Base-by-base conservation (phyloP, 2,888 invertebrate genomes). In the Liopterus haemorrhoidalis region DNA sequence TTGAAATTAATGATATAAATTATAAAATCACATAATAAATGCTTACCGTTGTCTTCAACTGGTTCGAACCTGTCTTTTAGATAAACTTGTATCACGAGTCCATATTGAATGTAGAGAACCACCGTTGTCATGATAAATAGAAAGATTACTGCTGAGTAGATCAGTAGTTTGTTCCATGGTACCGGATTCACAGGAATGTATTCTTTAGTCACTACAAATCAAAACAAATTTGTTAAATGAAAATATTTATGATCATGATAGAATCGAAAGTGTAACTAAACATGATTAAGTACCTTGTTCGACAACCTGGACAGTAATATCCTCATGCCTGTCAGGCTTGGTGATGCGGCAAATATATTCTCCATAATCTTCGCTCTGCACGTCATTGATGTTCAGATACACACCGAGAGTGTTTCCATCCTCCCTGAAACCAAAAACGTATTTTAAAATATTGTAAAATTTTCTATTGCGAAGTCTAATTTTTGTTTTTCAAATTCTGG, bases 371-470 rank as follows among this genome's bases (percentile, higher is more conserved):
- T 76, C 76, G 18, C 70, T 66, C 28, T 71, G 67, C 35, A 82
- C 73, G 19, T 72, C 70, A 33, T 73, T 70, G 54, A 85, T 78
- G 31, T 69, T 71, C 57, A 85, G 66, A 62, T 83, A 84, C 3
- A 82, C 77, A 1, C 85, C 85, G 56, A 82, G 75, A 31, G 82
- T 82, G 61, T 82, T 81, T 38, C 75, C 74, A 46, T 79, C 75
- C 54, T 85, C 84, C 49, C 85, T 84, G 73, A 9, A 70, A 58
- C 46, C 11, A 47, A 37, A 8, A 37, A 36, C 4, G 11, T 24
- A 27, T 31, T 40, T 19, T 40, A 15, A 36, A n/a, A 12, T 12
- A 52, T 5, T 25, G 25, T 4, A 25, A 11, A 25, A 25, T 25
- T n/a, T n/a, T n/a, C n/a, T n/a, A n/a, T n/a, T n/a, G n/a, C n/a